Evolutionary conservation across 1,140 invertebrate genomes (phyloP), one percentile per base, ranked within the genome.

Genomic region (Caenorhabditis briggsae): DNA sequence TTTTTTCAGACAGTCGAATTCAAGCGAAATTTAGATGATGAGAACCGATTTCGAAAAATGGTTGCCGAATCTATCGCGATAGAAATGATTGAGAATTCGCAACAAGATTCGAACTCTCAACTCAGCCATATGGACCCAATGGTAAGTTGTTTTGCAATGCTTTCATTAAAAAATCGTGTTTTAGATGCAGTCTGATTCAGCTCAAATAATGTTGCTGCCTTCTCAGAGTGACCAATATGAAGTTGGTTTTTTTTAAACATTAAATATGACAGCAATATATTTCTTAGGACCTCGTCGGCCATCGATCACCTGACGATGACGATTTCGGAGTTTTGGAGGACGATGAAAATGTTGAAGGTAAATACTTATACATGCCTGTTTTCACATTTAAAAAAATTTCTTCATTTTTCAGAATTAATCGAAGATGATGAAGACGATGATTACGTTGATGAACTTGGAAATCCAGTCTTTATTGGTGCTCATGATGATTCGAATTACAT

Each of bases 11-110:
- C 11, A 11, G 46, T 78, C 11, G 70, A 78, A 50, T 78, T 78
- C 46, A 78, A 78, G 46, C 70, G 70, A n/a, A 78, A 78, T 53
- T n/a, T 78, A 1, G 70, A 78, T 5, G 70, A 78, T 78, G 70
- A 78, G n/a, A 78, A 78, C 16, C 16, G 70, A 11, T 78, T 78
- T n/a, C 33, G 70, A 23, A 78, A 78, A 78, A 78, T 78, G 70
- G 70, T 78, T 3, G 33, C 70, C n/a, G 70, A 78, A 50, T 78
- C 70, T 1, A 78, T 78, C 23, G 70, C 70, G 12, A 50, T 78
- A 23, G 70, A 78, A 50, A 50, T 70, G 5, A 41, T 50, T 7
- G 70, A 78, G 0, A 78, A 12, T 50, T 50, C 70, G 6, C 70
- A 78, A n/a, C 70, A 50, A 23, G 70, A 50, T 53, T 7, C 70